Evolutionary conservation across 2,113 vertebrate genomes (phyloP), one percentile per base, ranked within the genome.

Genomic region (Malurus melanocephalus): DNA sequence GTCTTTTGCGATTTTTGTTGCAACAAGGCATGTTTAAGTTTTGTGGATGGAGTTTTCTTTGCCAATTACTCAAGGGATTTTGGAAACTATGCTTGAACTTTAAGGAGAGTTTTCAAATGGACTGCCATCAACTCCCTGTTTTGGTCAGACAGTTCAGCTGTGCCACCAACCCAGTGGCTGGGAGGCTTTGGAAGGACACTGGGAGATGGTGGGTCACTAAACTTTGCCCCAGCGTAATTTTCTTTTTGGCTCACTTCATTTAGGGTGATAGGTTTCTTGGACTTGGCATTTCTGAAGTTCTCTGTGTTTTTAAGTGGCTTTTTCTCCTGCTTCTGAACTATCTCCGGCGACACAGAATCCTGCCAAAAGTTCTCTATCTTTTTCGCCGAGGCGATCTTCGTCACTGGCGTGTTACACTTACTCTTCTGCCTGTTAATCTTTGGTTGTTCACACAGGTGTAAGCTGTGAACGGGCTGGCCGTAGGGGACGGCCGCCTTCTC

Each of bases 111-210:
- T 97, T 99, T 99, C 53, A 99, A 88, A 60, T 99, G 98, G 87
- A 98, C 97, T 55, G 98, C 98, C 98, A 99, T 99, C 92, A 98
- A 93, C 97, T 99, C 98, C 85, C 96, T 97, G 93, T 97, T 98
- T 82, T 97, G 97, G 97, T 97, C 95, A 90, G 96, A 95, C 66
- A 80, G 95, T 61, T 94, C 97, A 75, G 94, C 94, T 91, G 91
- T 88, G 83, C 97, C 92, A 49, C 98, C 98, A 87, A 99, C 98
- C 99, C 99, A 99, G 96, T 99, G 99, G 80, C 98, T 98, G 64
- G 99, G 99, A 4, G 99, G 99, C 94, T 98, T 99, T 62, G 99
- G 99, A 87, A 99, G 97, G 92, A 99, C 98, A 61, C 99, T 99
- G 21, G 99, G 99, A 64, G 98, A 99, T 4, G 99, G 99, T 3